Percentiles rank a stretch among this genome's conserved stretches.
Evolutionary conservation across 2,888 invertebrate species (phyloP).

Genomic region (Operophtera brumata): DNA sequence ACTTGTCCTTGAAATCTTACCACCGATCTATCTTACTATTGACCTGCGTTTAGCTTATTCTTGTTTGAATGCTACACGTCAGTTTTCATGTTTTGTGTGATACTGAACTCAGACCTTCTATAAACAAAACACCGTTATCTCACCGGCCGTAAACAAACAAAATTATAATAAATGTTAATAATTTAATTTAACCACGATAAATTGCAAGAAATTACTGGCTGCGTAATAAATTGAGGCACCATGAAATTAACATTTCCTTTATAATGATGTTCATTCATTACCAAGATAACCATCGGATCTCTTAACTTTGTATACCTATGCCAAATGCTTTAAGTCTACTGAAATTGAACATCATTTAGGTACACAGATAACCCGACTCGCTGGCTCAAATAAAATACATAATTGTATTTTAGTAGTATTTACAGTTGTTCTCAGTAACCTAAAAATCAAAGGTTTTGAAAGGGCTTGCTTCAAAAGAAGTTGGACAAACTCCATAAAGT

Average conservation of each 20-base stretch:
- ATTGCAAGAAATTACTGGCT: slow-evolving; percentile 10
- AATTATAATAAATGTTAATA: slow-evolving; percentile 5
- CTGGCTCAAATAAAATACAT: not conserved
- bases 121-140: not conserved
- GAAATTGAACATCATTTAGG: not conserved
- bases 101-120: no score
- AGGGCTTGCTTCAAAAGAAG: no score
- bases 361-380: not conserved
- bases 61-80: no score
- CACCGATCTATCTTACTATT: no score
- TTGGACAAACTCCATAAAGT: no score
- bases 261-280: slow-evolving; percentile 27
- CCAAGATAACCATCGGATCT: slow-evolving; percentile 17
- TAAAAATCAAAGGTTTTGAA: no score
- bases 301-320: not conserved
- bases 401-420: no score
- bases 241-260: slow-evolving; percentile 26
- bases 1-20: no score
- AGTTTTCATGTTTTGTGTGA: no score
- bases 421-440: no score
- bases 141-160: not conserved
- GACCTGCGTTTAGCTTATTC: no score
- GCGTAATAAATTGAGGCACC: slow-evolving; percentile 19
- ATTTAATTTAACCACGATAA: slow-evolving; percentile 8
- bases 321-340: not conserved